Conservation (phyloP, 1,140 invertebrate species). For the Aphidius ervi region DNA sequence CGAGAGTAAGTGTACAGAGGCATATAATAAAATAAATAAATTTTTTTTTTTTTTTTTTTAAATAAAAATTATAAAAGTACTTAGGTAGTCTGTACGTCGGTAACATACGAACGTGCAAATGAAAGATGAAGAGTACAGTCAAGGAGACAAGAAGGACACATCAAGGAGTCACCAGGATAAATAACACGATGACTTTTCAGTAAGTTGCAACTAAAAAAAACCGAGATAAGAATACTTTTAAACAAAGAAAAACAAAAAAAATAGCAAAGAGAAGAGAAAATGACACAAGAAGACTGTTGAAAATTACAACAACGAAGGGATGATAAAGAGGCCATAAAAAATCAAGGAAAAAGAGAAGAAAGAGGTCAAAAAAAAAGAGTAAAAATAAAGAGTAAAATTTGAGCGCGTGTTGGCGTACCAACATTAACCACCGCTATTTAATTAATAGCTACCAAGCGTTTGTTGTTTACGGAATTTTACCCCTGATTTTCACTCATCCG, state of each 20-base stretch:
- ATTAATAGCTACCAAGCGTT: constrained; percentile 37
- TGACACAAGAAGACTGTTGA: neutral
- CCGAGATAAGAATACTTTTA: neutral
- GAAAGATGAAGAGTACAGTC: constrained; percentile 18
- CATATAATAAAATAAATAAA: neutral
- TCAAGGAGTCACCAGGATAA: too few relatives aligned
- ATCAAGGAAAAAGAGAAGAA: constrained; percentile 1
- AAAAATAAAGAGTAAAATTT: neutral
- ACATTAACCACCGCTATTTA: constrained; percentile 27
- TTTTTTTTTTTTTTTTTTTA: neutral
- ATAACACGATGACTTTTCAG: neutral
- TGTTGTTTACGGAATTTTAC: constrained; percentile 31
- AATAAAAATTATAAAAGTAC: neutral
- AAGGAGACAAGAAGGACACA: neutral
- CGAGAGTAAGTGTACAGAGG: neutral
- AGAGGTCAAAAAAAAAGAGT: constrained; percentile 7
- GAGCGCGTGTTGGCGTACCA: constrained; percentile 15
- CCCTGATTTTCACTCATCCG: constrained; percentile 27
- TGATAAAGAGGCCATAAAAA: neutral
- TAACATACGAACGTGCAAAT: constrained; percentile 13
- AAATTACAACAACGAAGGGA: neutral
- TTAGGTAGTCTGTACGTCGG: constrained; percentile 6
- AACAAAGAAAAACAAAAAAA: neutral
- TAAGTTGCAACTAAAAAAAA: neutral
- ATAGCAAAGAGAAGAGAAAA: neutral